phyloP scores from a whole-genome alignment of 1,140 invertebrate genomes.

The Heterodera carotae region DNA sequence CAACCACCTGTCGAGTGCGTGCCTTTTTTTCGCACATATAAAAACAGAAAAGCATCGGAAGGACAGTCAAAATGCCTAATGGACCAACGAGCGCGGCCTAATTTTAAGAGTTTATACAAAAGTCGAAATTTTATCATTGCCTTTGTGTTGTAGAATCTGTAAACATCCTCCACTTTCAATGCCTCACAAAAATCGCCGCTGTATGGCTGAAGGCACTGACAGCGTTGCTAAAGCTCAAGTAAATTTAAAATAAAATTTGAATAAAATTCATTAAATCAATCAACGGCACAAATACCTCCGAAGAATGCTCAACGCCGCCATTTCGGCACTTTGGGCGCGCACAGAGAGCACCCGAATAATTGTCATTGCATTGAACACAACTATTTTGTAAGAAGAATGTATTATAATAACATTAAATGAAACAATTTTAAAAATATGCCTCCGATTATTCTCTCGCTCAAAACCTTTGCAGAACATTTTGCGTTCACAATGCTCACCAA shows the following conservation, averaged over 20 bases:
- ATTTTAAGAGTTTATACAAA: neutral
- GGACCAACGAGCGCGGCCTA: constrained; percentile 30
- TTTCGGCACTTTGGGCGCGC: constrained; percentile 33
- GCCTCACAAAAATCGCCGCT: constrained; percentile 34
- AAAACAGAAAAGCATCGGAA: constrained; percentile 33
- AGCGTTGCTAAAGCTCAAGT: neutral
- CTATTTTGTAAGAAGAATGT: constrained; percentile 18
- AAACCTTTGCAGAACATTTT: constrained; percentile 42
- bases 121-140: constrained; percentile 4
- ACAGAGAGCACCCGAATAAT: constrained; percentile 29
- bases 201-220: constrained; percentile 33
- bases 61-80: constrained; percentile 27
- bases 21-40: constrained; percentile 27
- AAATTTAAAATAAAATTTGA: neutral
- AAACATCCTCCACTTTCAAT: constrained; percentile 33
- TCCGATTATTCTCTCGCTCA: constrained; percentile 23
- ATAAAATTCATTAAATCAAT: no score
- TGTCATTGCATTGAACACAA: constrained; percentile 33
- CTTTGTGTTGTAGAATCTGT: constrained; percentile 31
- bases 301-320: neutral
- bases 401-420: constrained; percentile 10
- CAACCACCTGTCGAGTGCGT: constrained; percentile 18
- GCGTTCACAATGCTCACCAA: constrained; percentile 42
- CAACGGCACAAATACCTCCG: no score
- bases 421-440: no score